These are phyloP conservation scores for Caenorhabditis elegans DNA, from an alignment of 1,140 invertebrate species.

Conservation along the genomic window DNA sequence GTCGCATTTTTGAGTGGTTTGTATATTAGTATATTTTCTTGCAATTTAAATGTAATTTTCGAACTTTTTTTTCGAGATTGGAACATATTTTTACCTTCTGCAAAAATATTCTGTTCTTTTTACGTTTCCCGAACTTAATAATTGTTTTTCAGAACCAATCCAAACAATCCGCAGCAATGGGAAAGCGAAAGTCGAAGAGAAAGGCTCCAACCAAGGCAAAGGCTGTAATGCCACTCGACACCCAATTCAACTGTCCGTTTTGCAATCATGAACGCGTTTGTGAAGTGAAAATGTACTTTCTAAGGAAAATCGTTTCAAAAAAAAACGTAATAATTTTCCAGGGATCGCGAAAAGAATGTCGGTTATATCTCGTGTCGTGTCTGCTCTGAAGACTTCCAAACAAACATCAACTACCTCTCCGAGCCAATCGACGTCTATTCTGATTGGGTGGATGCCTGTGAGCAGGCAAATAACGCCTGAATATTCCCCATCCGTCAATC, in stretches of 20 bases:
- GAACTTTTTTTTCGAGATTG: no score
- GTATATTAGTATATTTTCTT: no score
- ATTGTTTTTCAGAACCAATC: no score
- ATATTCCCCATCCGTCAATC: no score
- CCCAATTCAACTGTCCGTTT: conserved; percentile 97
- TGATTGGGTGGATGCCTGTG: conserved; percentile 99
- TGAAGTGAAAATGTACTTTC: conserved; percentile 95
- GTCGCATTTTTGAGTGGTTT: no score
- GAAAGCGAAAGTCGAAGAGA: conserved; percentile 90
- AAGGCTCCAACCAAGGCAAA: conserved; percentile 93
- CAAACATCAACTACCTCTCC: conserved; percentile 88
- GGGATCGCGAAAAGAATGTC: conserved; percentile 87
- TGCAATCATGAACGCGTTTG: conserved; percentile 99
- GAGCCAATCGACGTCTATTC: conserved; percentile 98
- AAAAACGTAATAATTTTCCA: no score
- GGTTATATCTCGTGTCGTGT: conserved; percentile 90
- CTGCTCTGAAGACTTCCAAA: conserved; percentile 91
- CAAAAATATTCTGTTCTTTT: no score
- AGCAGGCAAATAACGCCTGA: conserved; percentile 71
- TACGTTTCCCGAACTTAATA: no score
- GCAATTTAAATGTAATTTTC: no score
- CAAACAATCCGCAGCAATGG: no score
- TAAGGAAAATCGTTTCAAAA: no score
- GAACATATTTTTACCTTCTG: no score
- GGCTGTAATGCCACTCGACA: conserved; percentile 87